phyloP scores from a whole-genome alignment of 1,140 invertebrate species.

The Lethrus apterus region DNA sequence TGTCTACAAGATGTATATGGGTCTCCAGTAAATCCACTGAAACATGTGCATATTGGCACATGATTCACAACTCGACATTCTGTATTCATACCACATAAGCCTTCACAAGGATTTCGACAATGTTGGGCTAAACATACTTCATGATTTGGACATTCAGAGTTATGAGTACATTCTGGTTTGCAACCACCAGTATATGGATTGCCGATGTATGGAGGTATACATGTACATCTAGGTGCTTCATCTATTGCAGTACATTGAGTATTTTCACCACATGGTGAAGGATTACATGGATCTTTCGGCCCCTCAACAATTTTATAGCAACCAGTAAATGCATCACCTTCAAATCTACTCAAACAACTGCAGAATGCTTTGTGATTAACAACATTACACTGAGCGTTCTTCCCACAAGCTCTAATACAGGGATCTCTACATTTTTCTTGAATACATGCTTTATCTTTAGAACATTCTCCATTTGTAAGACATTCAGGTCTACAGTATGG shows the following conservation, averaged over 20 bases:
- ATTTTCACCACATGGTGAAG: slow-evolving; percentile 76
- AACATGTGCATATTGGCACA: slow-evolving; percentile 70
- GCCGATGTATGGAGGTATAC: slow-evolving; percentile 78
- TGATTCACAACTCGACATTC: slow-evolving; percentile 74
- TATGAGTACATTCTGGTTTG: slow-evolving; percentile 70
- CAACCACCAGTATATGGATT: slow-evolving; percentile 71
- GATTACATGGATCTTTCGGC: slow-evolving; percentile 58
- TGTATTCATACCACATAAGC: slow-evolving; percentile 72
- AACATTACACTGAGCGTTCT: slow-evolving; percentile 70
- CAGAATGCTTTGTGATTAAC: slow-evolving; percentile 77
- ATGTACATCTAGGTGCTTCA: slow-evolving; percentile 63
- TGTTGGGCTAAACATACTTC: slow-evolving; percentile 76
- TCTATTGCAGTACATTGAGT: slow-evolving; percentile 64
- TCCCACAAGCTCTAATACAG: slow-evolving; percentile 66
- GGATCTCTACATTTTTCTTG: slow-evolving; percentile 74
- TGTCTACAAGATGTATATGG: slow-evolving; percentile 70
- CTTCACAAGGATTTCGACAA: slow-evolving; percentile 78
- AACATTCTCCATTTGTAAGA: slow-evolving; percentile 67
- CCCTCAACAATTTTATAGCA: slow-evolving; percentile 49
- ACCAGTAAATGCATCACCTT: slow-evolving; percentile 75
- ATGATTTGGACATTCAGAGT: slow-evolving; percentile 70
- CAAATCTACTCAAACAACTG: slow-evolving; percentile 64
- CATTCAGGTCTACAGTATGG: slow-evolving; percentile 70
- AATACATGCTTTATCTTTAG: slow-evolving; percentile 65
- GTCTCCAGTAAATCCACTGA: slow-evolving; percentile 68